phyloP scores from a whole-genome alignment of 2,888 invertebrate genomes.

The Dryococelus australis region DNA sequence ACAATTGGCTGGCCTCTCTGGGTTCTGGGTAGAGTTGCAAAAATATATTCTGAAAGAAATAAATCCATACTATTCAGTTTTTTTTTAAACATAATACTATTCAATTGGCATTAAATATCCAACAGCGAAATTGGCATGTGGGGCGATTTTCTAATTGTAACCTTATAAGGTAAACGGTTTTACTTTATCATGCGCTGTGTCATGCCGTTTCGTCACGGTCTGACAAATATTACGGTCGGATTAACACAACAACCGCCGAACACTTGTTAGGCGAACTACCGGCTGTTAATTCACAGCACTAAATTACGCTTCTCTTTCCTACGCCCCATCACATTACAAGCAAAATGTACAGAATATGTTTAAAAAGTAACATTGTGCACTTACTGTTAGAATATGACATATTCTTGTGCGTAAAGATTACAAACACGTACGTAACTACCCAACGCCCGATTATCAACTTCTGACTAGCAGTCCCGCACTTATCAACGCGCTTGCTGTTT shows the following conservation, averaged over 20 bases:
- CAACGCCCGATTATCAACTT: conserved; percentile 36
- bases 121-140: too few species aligned
- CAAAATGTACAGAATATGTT: background rate
- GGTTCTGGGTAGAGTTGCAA: conserved; percentile 93
- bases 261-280: background rate
- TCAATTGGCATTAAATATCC: too few species aligned
- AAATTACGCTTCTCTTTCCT: background rate
- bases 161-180: background rate
- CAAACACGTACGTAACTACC: conserved; percentile 13
- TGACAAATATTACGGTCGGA: background rate
- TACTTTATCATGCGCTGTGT: background rate
- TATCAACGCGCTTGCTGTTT: background rate
- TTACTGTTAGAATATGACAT: conserved; percentile 47
- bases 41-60: conserved; percentile 77
- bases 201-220: background rate
- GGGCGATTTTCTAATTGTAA: background rate
- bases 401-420: background rate
- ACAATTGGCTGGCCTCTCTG: conserved; percentile 94
- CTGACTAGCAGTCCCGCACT: conserved; percentile 24
- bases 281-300: background rate
- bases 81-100: background rate
- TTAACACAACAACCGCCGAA: background rate
- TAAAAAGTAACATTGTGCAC: conserved; percentile 32
- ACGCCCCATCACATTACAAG: background rate
- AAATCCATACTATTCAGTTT: background rate